Base-by-base conservation (phyloP, 2,113 vertebrate genomes). In the Tenrec ecaudatus region DNA sequence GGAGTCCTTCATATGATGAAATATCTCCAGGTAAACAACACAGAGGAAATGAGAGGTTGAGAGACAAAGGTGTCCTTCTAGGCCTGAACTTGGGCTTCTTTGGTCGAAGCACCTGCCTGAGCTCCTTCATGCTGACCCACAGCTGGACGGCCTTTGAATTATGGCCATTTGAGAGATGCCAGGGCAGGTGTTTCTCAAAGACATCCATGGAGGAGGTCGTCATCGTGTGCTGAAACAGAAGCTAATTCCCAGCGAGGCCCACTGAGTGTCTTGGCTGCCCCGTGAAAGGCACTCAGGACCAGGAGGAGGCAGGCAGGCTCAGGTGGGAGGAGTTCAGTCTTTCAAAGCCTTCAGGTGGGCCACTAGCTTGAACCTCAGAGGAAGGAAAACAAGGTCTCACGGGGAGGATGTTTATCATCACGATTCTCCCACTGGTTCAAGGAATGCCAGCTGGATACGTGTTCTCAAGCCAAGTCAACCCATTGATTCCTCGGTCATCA, bases 1-100 rank as follows among this genome's bases (percentile, higher is more conserved):
- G 62, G 10, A 62, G 22, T 33, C 33, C 76, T 94, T 88, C 84
- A 79, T 89, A 91, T 71, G 93, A 62, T n/a, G 62, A 90, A 33
- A 14, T 80, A 58, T 86, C 77, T 64, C 80, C 93, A 92, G 88
- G 81, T 87, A 89, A 93, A 91, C 53, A 95, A 84, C 36, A 27
- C 77, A 89, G 58, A 89, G 73, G 60, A 78, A 95, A 84, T 47
- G 92, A 91, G 79, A 92, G 68, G 38, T 88, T 64, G 89, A 15
- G 19, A 53, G 36, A 57, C 87, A 91, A 87, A 77, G 57, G 81
- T 85, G 53, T 82, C 88, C 47, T 90, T 75, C 83, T 69, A 91
- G 82, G 91, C 31, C 43, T 76, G n/a, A 89, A 62, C 82, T 82
- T 89, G 43, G 86, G 40, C 82, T 84, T 73, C 82, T 47, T 75